Evolutionary conservation across 1,140 invertebrate genomes (phyloP).

Genomic region (Anthonomus grandis): DNA sequence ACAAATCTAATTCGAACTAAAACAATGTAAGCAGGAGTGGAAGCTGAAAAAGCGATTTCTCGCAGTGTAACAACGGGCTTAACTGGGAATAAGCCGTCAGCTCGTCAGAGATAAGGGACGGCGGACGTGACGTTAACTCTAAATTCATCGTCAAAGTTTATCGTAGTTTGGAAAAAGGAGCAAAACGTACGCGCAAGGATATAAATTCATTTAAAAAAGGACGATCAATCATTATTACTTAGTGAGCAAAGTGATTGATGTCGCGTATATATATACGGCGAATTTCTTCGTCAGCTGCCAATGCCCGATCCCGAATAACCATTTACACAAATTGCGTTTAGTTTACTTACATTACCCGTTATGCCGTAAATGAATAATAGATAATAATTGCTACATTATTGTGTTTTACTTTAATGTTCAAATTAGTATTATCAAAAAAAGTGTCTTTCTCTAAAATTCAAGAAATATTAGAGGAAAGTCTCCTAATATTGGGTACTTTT

Average conservation of each 20-base stretch:
- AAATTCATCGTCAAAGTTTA: slow-evolving; percentile 22
- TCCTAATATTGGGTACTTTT: too few species aligned
- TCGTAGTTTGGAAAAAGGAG: slow-evolving; percentile 16
- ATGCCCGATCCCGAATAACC: too few species aligned
- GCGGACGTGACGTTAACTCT: slow-evolving; percentile 20
- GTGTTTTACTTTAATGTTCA: too few species aligned
- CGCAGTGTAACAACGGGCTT: slow-evolving; percentile 2
- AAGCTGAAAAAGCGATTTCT: neutral
- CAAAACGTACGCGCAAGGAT: slow-evolving; percentile 16
- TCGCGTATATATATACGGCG: neutral
- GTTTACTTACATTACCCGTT: too few species aligned
- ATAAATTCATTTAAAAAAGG: slow-evolving; percentile 23
- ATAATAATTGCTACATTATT: too few species aligned
- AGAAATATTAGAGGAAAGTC: too few species aligned
- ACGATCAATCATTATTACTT: slow-evolving; percentile 24
- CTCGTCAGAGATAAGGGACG: slow-evolving; percentile 16
- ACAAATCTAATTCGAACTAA: neutral
- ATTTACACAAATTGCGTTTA: too few species aligned
- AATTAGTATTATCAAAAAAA: too few species aligned
- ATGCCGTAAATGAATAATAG: too few species aligned
- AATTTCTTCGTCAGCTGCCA: too few species aligned
- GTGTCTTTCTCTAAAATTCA: too few species aligned
- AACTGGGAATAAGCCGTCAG: slow-evolving; percentile 12
- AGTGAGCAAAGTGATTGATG: slow-evolving; percentile 23
- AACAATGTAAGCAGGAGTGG: neutral